Base-by-base conservation (phyloP, 1,140 invertebrate genomes). In the Trinorchestia longiramus region DNA sequence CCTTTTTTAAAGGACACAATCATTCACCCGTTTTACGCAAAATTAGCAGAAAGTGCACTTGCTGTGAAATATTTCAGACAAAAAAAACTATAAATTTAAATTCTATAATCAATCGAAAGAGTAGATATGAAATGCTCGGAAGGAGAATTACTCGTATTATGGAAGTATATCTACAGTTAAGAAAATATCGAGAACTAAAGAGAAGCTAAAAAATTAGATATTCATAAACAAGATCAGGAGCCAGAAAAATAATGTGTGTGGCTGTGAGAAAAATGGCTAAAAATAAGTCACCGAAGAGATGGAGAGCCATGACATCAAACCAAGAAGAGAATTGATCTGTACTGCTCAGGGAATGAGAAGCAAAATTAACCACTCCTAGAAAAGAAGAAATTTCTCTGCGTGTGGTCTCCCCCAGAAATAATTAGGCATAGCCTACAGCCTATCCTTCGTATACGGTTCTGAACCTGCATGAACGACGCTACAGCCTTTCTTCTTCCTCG, bases 271-370 rank as follows among this genome's bases (percentile, higher is more conserved):
- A 77, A 28, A 77, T 77, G 15, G 36, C 62, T 36, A 36, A 77
- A 36, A 77, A 77, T 77, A 36, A 77, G 1, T 77, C 11, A 6
- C 62, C 36, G 28, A 77, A 28, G 36, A 77, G 62, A 77, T 77
- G 1, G 62, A 77, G 62, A 77, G 62, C 62, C 62, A 36, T 11
- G 62, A 28, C 62, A 77, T 11, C 62, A 77, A 77, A 77, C 15
- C 62, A 77, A 77, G 62, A 77, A 77, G 62, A 77, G 62, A 77
- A 77, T 77, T 77, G 62, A 77, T 77, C 62, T 77, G 62, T 77
- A 77, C 62, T 77, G 62, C 62, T 77, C 62, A 23, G 62, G 3
- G 28, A 11, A 77, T 77, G 62, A 77, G 62, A 36, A 77, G 62
- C 36, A 77, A 77, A 77, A 77, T 77, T 77, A 77, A 77, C 62